Evolutionary conservation across 2,888 invertebrate species (phyloP).

Genomic region (Athrips mouffetella): DNA sequence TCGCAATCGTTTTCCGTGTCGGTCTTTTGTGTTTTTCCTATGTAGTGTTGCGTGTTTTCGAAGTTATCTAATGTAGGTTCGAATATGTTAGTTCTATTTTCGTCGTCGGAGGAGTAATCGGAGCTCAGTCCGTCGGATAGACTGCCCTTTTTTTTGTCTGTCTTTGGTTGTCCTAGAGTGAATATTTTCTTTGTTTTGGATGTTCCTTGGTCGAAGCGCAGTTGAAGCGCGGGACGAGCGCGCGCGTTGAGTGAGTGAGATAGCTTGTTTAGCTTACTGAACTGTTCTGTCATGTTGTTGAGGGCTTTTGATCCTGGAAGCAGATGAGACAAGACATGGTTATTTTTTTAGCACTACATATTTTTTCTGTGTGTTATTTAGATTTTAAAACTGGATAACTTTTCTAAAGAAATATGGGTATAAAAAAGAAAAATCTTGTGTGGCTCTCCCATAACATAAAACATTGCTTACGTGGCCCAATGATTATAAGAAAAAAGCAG

Average conservation of each 20-base stretch:
- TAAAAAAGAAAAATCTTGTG: no score
- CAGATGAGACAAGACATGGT: neutral
- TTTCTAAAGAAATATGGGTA: no score
- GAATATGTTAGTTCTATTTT: conserved; percentile 68
- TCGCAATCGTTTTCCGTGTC: conserved; percentile 62
- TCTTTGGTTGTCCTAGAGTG: conserved; percentile 65
- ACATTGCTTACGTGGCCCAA: no score
- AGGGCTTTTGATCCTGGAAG: conserved; percentile 88
- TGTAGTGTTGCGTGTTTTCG: conserved; percentile 70
- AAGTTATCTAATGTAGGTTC: conserved; percentile 73
- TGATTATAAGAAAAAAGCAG: no score
- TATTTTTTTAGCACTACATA: no score
- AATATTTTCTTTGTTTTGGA: conserved; percentile 71
- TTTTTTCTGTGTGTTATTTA: no score
- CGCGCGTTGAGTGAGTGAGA: conserved; percentile 81
- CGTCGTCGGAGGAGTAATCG: conserved; percentile 75
- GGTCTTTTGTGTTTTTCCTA: conserved; percentile 51
- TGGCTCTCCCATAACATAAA: no score
- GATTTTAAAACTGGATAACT: no score
- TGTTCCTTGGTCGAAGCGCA: conserved; percentile 67
- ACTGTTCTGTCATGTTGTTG: conserved; percentile 91
- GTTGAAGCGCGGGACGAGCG: conserved; percentile 70
- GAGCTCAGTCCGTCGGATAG: conserved; percentile 81
- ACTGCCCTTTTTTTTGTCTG: conserved; percentile 79
- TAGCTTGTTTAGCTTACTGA: conserved; percentile 88